A percentile compares a stretch with the other conserved stretches of the same genome.
Conservation (phyloP, 2,113 vertebrate genomes). For the Cisticola juncidis region DNA sequence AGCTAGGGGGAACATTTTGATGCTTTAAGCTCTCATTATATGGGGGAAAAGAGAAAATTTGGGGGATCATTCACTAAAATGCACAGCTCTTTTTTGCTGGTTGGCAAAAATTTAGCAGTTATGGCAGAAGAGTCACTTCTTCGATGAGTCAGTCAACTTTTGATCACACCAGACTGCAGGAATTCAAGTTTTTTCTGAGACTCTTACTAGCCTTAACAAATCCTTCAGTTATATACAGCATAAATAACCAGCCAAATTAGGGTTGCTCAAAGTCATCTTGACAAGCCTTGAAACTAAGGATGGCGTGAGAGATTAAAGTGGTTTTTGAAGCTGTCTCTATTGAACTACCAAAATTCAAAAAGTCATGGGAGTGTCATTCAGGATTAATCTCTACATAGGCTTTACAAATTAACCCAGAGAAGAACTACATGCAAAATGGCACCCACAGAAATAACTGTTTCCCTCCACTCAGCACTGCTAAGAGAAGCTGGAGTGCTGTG, state of each 20-base stretch:
- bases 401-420: background rate
- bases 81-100: background rate
- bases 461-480: background rate
- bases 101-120: background rate
- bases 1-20: background rate
- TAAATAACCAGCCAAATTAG: background rate
- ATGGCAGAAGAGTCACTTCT: background rate
- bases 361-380: rapidly evolving
- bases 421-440: background rate
- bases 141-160: background rate
- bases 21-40: background rate
- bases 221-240: background rate
- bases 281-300: background rate
- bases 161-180: background rate
- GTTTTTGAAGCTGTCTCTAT: background rate
- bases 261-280: background rate
- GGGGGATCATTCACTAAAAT: background rate
- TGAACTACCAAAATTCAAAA: background rate
- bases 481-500: background rate
- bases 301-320: background rate
- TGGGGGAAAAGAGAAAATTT: background rate
- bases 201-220: background rate
- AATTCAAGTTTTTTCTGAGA: background rate
- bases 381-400: background rate
- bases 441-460: rapidly evolving